Percentiles rank a stretch among this genome's conserved stretches.
Evolutionary conservation across 2,888 invertebrate species (phyloP).

Genomic region (Amiota minor): DNA sequence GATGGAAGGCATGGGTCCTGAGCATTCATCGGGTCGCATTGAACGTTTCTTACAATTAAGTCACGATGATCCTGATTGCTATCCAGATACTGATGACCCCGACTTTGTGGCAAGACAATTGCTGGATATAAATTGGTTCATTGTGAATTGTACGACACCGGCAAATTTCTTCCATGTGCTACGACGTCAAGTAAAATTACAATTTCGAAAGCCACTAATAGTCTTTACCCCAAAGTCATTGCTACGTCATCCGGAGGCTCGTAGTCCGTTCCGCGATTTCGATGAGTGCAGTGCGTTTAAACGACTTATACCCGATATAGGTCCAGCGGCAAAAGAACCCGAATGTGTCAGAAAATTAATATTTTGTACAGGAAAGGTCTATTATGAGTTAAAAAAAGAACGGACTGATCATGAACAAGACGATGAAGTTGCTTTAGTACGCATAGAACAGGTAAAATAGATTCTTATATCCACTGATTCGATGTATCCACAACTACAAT

Average conservation of each 20-base stretch:
- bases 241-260: conserved; percentile 93
- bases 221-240: conserved; percentile 97
- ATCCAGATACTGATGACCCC: conserved; percentile 86
- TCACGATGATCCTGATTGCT: conserved; percentile 94
- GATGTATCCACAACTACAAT: not conserved
- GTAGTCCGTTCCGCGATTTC: conserved; percentile 95
- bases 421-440: conserved; percentile 82
- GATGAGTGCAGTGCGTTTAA: conserved; percentile 84
- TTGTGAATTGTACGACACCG: conserved; percentile 95
- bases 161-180: conserved; percentile 97
- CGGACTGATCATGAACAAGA: conserved; percentile 79
- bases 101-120: conserved; percentile 94
- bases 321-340: conserved; percentile 76
- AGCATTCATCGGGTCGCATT: conserved; percentile 78
- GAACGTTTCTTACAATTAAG: conserved; percentile 93
- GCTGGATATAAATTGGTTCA: conserved; percentile 95
- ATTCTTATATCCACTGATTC: not conserved
- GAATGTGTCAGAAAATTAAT: conserved; percentile 80
- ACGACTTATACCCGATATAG: conserved; percentile 79
- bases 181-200: conserved; percentile 92
- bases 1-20: conserved; percentile 97
- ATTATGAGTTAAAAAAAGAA: conserved; percentile 83
- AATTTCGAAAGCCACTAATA: conserved; percentile 97
- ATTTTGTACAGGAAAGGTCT: conserved; percentile 87
- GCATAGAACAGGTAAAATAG: conserved; percentile 83